These are phyloP conservation scores for Halcyon smyrnensis DNA, from an alignment of 2,797 vertebrate genomes.

Conservation along the genomic window DNA sequence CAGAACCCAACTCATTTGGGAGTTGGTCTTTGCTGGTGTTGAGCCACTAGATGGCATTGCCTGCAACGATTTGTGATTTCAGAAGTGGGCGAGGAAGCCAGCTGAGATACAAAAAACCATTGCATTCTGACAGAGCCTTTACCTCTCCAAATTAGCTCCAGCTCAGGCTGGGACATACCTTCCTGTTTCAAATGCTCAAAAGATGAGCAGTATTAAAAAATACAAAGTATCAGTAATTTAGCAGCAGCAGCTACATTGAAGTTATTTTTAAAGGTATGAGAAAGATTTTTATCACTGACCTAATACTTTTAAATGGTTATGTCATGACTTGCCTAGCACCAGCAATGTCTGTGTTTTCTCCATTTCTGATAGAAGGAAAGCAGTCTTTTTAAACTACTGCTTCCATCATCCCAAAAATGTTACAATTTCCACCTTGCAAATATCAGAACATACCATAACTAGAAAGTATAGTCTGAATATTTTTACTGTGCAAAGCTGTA, in stretches of 20 bases:
- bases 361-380: background rate
- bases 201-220: background rate
- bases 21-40: background rate
- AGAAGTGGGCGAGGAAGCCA: fast-evolving
- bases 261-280: background rate
- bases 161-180: background rate
- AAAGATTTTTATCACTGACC: background rate
- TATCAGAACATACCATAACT: background rate
- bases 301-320: background rate
- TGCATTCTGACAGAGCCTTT: background rate
- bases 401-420: background rate
- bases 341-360: background rate
- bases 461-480: background rate
- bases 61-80: background rate
- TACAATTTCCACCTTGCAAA: background rate
- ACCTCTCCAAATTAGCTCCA: background rate
- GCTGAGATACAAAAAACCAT: fast-evolving
- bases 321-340: background rate
- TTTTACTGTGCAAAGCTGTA: background rate
- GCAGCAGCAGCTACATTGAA: background rate
- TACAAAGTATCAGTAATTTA: background rate
- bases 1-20: background rate
- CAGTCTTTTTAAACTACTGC: background rate
- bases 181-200: background rate
- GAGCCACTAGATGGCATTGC: constrained; percentile 74